Evolutionary conservation across 2,888 invertebrate species (phyloP).

Genomic region (Hymenopus coronatus): DNA sequence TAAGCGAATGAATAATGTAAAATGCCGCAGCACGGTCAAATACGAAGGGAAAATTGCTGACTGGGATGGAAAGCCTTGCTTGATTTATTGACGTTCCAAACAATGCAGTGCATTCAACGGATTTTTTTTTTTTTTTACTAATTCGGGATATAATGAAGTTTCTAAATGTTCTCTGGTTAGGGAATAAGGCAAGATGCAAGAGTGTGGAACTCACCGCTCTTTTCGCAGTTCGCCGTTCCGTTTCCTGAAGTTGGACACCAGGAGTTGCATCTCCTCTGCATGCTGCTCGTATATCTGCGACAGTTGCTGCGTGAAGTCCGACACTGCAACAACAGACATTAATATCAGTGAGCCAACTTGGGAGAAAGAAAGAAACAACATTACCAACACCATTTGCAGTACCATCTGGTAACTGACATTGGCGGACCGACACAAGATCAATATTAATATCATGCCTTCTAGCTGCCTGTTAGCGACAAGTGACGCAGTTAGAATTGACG

Average conservation of each 20-base stretch:
- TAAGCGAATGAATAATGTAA: too few relatives aligned
- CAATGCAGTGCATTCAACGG: too few relatives aligned
- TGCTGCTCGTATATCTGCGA: slow-evolving; percentile 87
- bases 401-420: background rate
- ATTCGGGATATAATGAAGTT: too few relatives aligned
- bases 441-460: background rate
- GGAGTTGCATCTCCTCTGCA: slow-evolving; percentile 78
- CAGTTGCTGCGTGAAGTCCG: slow-evolving; percentile 87
- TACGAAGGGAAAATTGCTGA: too few relatives aligned
- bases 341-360: background rate
- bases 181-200: slow-evolving; percentile 1
- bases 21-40: too few relatives aligned
- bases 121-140: too few relatives aligned
- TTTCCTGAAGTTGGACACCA: slow-evolving; percentile 83
- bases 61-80: too few relatives aligned
- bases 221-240: slow-evolving; percentile 81
- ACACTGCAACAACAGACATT: slow-evolving; percentile 56
- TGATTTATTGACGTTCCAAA: too few relatives aligned
- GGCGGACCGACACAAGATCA: background rate
- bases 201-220: slow-evolving; percentile 63
- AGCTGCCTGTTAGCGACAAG: background rate
- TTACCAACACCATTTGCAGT: background rate
- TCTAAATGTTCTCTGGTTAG: too few relatives aligned
- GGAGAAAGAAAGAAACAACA: background rate
- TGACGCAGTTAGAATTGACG: background rate